Evolutionary conservation across 2,113 vertebrate genomes (phyloP), one percentile per base, ranked within the genome.

Genomic region (Stigmatopora nigra): DNA sequence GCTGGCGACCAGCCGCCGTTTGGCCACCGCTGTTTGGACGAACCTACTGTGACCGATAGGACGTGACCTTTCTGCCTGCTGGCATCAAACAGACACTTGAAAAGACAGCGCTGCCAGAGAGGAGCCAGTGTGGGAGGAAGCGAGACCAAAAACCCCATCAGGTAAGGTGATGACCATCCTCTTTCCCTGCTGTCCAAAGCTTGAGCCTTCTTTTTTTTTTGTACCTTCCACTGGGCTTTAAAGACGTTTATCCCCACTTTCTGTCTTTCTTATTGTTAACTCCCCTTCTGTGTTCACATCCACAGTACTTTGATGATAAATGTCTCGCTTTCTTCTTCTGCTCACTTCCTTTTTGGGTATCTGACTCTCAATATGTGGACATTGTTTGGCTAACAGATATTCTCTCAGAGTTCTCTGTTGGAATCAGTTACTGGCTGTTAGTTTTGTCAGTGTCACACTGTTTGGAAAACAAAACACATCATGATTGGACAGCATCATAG

Each of bases 81-180:
- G 68, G 75, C 88, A 87, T 91, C 89, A 91, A 90, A 88, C 78
- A 60, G 71, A 84, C 86, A 84, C 87, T 89, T 89, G 82, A 90
- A 89, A 91, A 82, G 86, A 65, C 75, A 75, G 78, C 85, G 1
- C 82, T 63, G 78, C 87, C 79, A 75, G 88, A 86, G 87, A 85
- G 82, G 83, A 85, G 81, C 89, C 85, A 68, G 78, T 72, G 85
- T 77, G 74, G 76, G 77, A 85, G 81, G 78, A 77, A 82, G 86
- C 68, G 78, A 72, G 85, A 89, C 87, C 87, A 76, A 87, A 89
- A 87, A 84, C 76, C 84, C 87, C 78, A 89, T 89, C 90, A 91
- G 91, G 91, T 92, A 92, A 90, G 90, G 78, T 86, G 89, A 76
- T 89, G 85, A 89, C 86, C 87, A 90, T 76, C 76, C 73, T 68